Conservation (phyloP, 2,888 invertebrate species). For the Dioctria linearis region DNA sequence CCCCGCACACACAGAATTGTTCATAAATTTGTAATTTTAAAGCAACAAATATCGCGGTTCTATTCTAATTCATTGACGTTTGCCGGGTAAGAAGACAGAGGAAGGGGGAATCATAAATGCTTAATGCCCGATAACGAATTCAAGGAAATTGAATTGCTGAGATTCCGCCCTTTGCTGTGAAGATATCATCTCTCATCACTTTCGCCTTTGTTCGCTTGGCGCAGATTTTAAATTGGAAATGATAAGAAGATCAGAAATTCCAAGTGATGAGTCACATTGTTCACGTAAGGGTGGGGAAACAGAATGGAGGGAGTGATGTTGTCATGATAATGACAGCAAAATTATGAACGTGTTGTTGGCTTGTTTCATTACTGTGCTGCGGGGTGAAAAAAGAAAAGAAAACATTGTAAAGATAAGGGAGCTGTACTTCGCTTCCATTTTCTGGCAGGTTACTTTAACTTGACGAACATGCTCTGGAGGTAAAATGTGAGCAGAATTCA, state of each 20-base stretch:
- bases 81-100: not conserved
- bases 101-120: not conserved
- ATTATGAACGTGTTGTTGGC: slow-evolving; percentile 25
- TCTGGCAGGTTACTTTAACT: not conserved
- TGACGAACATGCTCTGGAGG: not conserved
- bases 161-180: slow-evolving; percentile 10
- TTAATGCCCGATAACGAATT: slow-evolving; percentile 49
- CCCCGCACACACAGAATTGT: not conserved
- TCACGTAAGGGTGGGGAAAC: not conserved
- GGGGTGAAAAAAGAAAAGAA: slow-evolving; percentile 11
- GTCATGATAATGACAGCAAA: slow-evolving; percentile 24
- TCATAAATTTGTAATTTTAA: slow-evolving; percentile 8
- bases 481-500: not conserved
- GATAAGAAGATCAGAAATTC: slow-evolving; percentile 33
- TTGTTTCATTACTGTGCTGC: slow-evolving; percentile 8
- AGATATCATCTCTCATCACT: slow-evolving; percentile 14
- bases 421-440: not conserved
- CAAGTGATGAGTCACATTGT: slow-evolving; percentile 26
- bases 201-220: slow-evolving; percentile 3
- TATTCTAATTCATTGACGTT: not conserved
- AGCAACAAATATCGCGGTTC: slow-evolving; percentile 10
- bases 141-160: slow-evolving; percentile 51
- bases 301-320: not conserved
- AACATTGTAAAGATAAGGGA: not conserved
- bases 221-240: slow-evolving; percentile 38